Conservation (phyloP, 2,888 invertebrate species). For the Acleris literana region DNA sequence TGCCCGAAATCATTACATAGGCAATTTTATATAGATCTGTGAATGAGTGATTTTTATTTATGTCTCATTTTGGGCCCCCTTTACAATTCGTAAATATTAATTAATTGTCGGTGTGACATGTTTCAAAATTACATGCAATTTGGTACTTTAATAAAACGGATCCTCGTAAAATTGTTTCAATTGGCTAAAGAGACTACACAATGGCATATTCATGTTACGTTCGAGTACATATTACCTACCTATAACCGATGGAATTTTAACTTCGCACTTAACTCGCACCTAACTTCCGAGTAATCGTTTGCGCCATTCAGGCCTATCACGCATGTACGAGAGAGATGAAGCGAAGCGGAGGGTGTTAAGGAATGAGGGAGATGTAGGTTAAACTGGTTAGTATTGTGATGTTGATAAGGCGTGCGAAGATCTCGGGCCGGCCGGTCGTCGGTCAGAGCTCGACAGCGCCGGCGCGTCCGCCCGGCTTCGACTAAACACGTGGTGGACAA, state of each 20-base stretch:
- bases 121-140: too few relatives aligned
- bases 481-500: constrained; percentile 73
- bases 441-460: constrained; percentile 67
- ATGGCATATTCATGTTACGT: too few relatives aligned
- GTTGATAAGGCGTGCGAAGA: constrained; percentile 25
- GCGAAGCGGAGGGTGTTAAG: background rate
- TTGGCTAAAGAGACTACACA: too few relatives aligned
- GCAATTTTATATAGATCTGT: too few relatives aligned
- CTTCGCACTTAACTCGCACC: constrained; percentile 32
- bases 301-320: constrained; percentile 16
- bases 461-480: constrained; percentile 55
- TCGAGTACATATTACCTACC: too few relatives aligned
- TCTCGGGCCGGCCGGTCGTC: constrained; percentile 65
- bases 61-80: too few relatives aligned
- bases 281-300: constrained; percentile 40
- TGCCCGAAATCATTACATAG: too few relatives aligned
- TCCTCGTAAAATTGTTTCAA: too few relatives aligned
- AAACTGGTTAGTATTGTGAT: constrained; percentile 27
- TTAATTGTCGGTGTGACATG: too few relatives aligned
- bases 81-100: too few relatives aligned
- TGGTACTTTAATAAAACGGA: too few relatives aligned
- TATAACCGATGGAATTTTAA: constrained; percentile 22
- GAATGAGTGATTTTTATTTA: too few relatives aligned
- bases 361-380: constrained; percentile 19
- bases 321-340: constrained; percentile 17